Evolutionary conservation across 1,140 invertebrate species (phyloP).

Genomic region (Apis mellifera): DNA sequence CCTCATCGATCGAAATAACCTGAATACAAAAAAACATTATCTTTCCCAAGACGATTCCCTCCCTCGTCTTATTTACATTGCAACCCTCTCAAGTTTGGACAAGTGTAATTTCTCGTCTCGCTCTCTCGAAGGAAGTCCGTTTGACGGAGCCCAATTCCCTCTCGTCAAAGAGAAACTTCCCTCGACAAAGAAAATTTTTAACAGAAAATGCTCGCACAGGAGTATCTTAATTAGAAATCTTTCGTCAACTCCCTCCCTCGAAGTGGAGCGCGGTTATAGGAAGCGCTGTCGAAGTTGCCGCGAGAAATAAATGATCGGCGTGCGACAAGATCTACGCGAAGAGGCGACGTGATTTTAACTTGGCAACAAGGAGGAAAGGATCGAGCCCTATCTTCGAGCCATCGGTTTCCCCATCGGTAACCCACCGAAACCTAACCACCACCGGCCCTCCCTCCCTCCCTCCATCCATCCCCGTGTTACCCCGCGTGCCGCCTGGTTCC

Average conservation of each 20-base stretch:
- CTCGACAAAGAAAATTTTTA: conserved; percentile 8
- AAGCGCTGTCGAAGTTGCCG: neutral
- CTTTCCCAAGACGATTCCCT: neutral
- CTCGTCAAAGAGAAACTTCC: neutral
- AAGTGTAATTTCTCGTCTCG: too few relatives aligned
- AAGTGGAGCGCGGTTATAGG: too few relatives aligned
- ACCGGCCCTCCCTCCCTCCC: too few relatives aligned
- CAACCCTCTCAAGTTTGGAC: neutral
- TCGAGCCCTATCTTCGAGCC: conserved; percentile 41
- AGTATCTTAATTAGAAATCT: conserved; percentile 46
- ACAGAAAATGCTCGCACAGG: neutral
- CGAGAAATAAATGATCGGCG: neutral
- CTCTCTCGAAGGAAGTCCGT: neutral
- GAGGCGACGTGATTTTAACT: conserved; percentile 50
- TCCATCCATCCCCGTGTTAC: neutral
- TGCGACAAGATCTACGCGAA: neutral
- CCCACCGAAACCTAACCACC: conserved; percentile 17
- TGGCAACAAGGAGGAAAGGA: conserved; percentile 49
- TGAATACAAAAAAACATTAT: too few relatives aligned
- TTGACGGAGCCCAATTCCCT: neutral
- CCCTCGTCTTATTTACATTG: conserved; percentile 27
- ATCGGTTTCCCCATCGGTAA: conserved; percentile 33
- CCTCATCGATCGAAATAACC: too few relatives aligned
- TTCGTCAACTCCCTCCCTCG: neutral
- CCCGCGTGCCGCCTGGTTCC: conserved; percentile 11